phyloP scores from a whole-genome alignment of 2,797 vertebrate species.

The Oreonectes daqikongensis region DNA sequence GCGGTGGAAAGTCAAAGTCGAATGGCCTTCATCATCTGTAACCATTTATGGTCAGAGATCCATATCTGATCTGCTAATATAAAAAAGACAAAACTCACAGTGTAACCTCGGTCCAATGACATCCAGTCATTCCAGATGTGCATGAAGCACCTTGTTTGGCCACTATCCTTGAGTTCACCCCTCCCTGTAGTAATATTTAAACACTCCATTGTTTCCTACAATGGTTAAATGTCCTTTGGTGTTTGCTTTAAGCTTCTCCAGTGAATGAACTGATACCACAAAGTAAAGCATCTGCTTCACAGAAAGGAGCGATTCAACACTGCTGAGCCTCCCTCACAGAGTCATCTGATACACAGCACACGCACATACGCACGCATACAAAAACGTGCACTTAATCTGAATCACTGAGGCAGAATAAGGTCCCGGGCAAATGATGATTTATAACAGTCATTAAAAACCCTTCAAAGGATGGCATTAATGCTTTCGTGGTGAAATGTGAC shows the following conservation, averaged over 20 bases:
- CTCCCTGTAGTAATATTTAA: constrained; percentile 40
- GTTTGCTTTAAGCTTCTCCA: constrained; percentile 32
- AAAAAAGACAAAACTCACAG: background rate
- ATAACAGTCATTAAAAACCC: constrained; percentile 5
- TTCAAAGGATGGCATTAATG: background rate
- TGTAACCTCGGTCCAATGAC: background rate
- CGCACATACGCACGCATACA: background rate
- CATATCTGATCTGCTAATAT: background rate
- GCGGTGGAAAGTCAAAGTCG: constrained; percentile 3
- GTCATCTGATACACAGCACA: constrained; percentile 39
- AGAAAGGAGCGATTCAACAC: constrained; percentile 26
- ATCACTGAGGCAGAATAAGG: constrained; percentile 7
- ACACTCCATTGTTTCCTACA: constrained; percentile 32
- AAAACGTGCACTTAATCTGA: constrained; percentile 9
- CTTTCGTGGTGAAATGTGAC: background rate
- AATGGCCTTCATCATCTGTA: background rate
- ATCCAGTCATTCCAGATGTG: constrained; percentile 16
- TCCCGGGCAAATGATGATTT: constrained; percentile 28
- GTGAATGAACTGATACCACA: constrained; percentile 14
- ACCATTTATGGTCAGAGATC: constrained; percentile 33
- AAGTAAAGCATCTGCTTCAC: constrained; percentile 45
- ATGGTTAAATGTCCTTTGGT: constrained; percentile 25
- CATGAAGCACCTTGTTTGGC: constrained; percentile 34
- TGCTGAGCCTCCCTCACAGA: constrained; percentile 28
- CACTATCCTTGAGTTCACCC: constrained; percentile 23